Conservation (phyloP, 2,113 vertebrate genomes). For the Emydocephalus ijimae region DNA sequence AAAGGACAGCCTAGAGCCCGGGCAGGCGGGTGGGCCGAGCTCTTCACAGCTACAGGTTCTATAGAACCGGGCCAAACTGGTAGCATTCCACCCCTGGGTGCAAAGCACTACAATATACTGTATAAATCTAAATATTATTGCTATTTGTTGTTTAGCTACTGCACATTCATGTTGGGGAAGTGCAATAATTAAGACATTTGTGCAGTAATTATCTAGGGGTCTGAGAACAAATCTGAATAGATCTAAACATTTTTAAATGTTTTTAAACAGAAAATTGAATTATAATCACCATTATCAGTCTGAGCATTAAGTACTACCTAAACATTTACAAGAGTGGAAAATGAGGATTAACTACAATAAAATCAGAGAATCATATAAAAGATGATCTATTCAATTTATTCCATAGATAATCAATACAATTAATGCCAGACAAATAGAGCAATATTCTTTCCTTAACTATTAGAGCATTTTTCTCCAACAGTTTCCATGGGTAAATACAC, state of each 20-base stretch:
- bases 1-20: too few relatives aligned
- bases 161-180: not conserved
- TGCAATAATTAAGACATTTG: not conserved
- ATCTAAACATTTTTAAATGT: not conserved
- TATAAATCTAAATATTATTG: not conserved
- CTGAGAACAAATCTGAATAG: not conserved
- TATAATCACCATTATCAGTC: not conserved
- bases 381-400: not conserved
- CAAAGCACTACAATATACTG: not conserved
- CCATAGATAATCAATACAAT: not conserved
- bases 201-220: not conserved
- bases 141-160: not conserved
- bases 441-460: not conserved
- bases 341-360: not conserved
- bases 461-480: not conserved
- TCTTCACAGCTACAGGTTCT: too few relatives aligned
- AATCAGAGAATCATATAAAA: not conserved
- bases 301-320: not conserved
- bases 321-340: not conserved
- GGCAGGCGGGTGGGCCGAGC: too few relatives aligned
- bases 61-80: too few relatives aligned
- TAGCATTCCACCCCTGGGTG: not conserved
- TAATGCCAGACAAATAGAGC: not conserved
- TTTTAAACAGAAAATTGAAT: not conserved
- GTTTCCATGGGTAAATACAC: not conserved